Evolutionary conservation across 1,140 invertebrate species (phyloP), one percentile per base, ranked within the genome.

Genomic region (Hormaphis cornu): DNA sequence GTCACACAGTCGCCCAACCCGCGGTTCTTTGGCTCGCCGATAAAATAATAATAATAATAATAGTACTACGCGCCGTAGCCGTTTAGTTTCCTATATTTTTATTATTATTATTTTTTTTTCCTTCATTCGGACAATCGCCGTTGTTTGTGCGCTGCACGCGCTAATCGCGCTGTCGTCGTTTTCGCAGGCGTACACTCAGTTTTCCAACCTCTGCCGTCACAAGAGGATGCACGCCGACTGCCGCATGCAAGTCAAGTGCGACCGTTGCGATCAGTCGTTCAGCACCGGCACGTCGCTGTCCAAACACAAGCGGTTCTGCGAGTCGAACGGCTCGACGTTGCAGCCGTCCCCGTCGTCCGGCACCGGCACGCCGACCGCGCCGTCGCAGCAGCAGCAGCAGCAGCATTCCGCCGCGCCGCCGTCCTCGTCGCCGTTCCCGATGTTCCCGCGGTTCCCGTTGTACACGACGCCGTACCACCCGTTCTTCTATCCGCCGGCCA

Each of bases 191-290:
- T 99, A 99, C 81, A 99, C 97, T 0, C 97, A 99, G 81, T 99
- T 99, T 79, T 98, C 96, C 14, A 99, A 99, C 79, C 82, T 99
- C 73, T 99, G 97, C 77, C 88, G 97, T 20, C 97, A 99, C 81
- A 98, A 97, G 77, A 91, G 97, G 71, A 98, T 98, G 93, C 97
- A 99, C 80, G 88, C 88, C 16, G 89, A 91, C 75, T 93, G 91
- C 76, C 86, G 91, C 73, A 87, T 87, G 79, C 85, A 90, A 77
- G 90, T 92, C 72, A 92, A 94, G 80, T 97, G 95, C 80, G 84
- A 83, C 73, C 94, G 95, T 83, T 98, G 95, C 77, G 86, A 87
- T 9, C 90, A 96, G 76, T 87, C 89, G 18, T 97, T 97, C 80
- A 89, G 86, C 37, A 94, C 93, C 0, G 85, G 88, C 12, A 92